Conservation (phyloP, 1,140 invertebrate genomes). For the Bradysia coprophila region DNA sequence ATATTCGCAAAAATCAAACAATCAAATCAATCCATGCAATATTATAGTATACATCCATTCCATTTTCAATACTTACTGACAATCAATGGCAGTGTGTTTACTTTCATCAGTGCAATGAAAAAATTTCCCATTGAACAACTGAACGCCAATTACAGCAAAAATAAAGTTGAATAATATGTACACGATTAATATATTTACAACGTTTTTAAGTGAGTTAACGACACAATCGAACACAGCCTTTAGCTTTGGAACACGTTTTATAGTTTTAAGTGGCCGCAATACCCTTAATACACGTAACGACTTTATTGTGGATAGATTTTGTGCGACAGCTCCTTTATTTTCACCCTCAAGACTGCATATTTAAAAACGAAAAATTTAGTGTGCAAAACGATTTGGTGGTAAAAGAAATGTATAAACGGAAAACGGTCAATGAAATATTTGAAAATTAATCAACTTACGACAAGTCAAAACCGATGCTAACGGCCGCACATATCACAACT, state of each 20-base stretch:
- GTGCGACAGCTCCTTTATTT: conserved; percentile 35
- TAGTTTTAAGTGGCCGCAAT: conserved; percentile 96
- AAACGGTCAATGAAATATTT: too few relatives aligned
- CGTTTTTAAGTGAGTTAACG: conserved; percentile 99
- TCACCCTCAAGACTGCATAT: neutral
- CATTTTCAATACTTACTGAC: conserved; percentile 96
- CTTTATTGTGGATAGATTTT: conserved; percentile 98
- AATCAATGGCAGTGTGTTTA: conserved; percentile 82
- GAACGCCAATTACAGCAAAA: conserved; percentile 99
- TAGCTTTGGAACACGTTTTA: conserved; percentile 96
- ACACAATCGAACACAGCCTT: conserved; percentile 99
- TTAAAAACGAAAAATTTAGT: neutral
- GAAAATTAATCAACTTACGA: conserved; percentile 30
- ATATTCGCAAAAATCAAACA: too few relatives aligned
- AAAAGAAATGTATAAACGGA: neutral
- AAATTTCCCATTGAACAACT: conserved; percentile 99
- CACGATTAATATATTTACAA: conserved; percentile 99
- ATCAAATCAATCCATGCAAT: too few relatives aligned
- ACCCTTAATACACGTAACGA: conserved; percentile 95
- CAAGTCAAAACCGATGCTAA: conserved; percentile 91
- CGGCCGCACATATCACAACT: conserved; percentile 92
- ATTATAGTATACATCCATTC: too few relatives aligned
- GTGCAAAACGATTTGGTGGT: neutral
- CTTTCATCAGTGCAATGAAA: conserved; percentile 98
- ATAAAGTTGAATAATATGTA: conserved; percentile 99